Evolutionary conservation across 2,113 vertebrate genomes (phyloP), one percentile per base, ranked within the genome.

Genomic region (Hyaena hyaena): DNA sequence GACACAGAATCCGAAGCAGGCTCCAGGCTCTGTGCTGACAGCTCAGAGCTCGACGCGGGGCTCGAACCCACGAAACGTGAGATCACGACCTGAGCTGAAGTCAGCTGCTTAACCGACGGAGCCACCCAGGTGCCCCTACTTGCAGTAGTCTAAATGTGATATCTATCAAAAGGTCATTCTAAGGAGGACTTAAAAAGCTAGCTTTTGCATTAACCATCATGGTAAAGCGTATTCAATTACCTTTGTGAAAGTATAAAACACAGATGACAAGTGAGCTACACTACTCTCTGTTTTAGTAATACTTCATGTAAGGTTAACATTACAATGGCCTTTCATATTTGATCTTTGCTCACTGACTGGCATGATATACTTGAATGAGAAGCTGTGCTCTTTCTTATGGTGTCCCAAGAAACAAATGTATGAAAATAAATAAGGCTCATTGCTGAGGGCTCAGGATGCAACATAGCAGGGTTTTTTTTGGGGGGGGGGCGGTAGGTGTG

Each of bases 211-310:
- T 81, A 83, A 66, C 50, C n/a, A 39, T 35, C 10, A 76, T 14
- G 35, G 85, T 69, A 63, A 88, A 92, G 39, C 17, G 0, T 61
- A 83, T 17, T 74, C 79, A 85, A 58, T 50, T 80, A 88, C 6
- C 50, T 92, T n/a, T 68, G 58, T 80, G n/a, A 68, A 86, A 66
- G 50, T 24, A 80, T 19, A 76, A 88, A 63, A 76, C 61, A 86
- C 4, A 71, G 73, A 11, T 86, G 84, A 92, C 53, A 89, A 94
- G 50, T 73, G 79, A 96, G 19, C 50, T 73, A 79, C 4, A 61
- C 4, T n/a, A 63, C 9, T 45, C 31, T 45, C 4, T 16, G 80
- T 87, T 86, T 87, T 2, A 39, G 63, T 53, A 31, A 93, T 19
- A 28, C 24, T 39, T 84, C 39, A 63, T 10, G 11, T n/a, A 84